Conservation (phyloP, 2,888 invertebrate genomes). For the Drosophila testacea region DNA sequence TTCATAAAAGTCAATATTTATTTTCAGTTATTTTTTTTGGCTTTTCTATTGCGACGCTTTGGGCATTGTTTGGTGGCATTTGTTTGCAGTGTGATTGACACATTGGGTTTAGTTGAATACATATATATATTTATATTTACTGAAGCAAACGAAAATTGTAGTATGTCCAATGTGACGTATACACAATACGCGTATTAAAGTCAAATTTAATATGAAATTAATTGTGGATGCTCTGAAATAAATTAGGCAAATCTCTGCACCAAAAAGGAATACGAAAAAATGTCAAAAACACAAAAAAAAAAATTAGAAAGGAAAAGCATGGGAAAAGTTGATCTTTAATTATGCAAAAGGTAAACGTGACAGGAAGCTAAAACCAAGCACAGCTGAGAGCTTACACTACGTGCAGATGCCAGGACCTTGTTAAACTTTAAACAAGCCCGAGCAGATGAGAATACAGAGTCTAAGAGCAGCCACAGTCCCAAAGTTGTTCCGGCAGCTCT, state of each 20-base stretch:
- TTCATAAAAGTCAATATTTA: slow-evolving; percentile 59
- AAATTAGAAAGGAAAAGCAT: not conserved
- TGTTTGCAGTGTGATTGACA: slow-evolving; percentile 68
- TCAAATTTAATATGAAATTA: slow-evolving; percentile 42
- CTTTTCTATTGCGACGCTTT: slow-evolving; percentile 22
- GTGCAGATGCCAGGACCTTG: slow-evolving; percentile 50
- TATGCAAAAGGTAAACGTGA: slow-evolving; percentile 74
- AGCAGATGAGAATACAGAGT: not conserved
- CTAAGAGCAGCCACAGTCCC: not conserved
- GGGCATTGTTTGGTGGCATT: slow-evolving; percentile 45
- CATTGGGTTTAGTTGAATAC: slow-evolving; percentile 33
- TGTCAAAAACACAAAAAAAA: slow-evolving; percentile 20
- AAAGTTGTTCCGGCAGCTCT: not conserved
- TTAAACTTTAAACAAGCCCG: slow-evolving; percentile 65
- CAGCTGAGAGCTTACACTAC: slow-evolving; percentile 17
- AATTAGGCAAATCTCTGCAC: slow-evolving; percentile 15
- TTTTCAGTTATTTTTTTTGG: slow-evolving; percentile 15
- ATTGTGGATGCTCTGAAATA: slow-evolving; percentile 44
- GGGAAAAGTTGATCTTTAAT: slow-evolving; percentile 50
- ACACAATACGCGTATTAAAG: slow-evolving; percentile 14
- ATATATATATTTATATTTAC: too few species aligned
- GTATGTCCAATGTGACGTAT: slow-evolving; percentile 21
- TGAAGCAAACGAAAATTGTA: not conserved
- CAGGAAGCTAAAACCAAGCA: slow-evolving; percentile 33
- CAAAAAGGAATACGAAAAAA: slow-evolving; percentile 15